Evolutionary conservation across 1,140 invertebrate species (phyloP).

Genomic region (Colletes latitarsis): DNA sequence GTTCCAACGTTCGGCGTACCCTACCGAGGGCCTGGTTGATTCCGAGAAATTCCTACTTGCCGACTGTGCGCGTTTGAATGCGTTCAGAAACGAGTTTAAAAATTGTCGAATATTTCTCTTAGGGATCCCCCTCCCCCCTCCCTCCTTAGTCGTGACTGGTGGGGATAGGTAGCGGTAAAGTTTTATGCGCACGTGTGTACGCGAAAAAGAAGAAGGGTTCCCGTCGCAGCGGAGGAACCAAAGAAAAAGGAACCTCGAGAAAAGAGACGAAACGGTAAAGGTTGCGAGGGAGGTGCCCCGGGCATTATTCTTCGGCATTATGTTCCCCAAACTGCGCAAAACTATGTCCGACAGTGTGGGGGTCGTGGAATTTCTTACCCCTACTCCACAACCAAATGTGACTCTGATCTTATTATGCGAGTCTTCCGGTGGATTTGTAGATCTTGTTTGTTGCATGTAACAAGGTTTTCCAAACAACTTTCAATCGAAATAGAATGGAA

Average conservation of each 20-base stretch:
- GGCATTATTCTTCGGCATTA: conserved; percentile 54
- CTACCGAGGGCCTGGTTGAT: conserved; percentile 60
- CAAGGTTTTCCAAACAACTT: too few species aligned
- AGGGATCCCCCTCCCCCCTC: conserved; percentile 14
- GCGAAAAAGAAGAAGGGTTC: conserved; percentile 27
- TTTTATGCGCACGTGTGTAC: conserved; percentile 44
- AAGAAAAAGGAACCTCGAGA: conserved; percentile 23
- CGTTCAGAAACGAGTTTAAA: conserved; percentile 79
- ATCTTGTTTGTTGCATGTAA: too few species aligned
- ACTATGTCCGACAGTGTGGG: not conserved
- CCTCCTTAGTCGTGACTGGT: not conserved
- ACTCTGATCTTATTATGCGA: too few species aligned
- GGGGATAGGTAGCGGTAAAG: conserved; percentile 17
- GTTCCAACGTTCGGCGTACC: conserved; percentile 35
- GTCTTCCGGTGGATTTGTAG: too few species aligned
- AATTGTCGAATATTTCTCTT: conserved; percentile 78
- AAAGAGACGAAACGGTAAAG: conserved; percentile 46
- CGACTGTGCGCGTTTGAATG: conserved; percentile 71
- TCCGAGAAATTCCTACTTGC: conserved; percentile 75
- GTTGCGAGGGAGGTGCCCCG: conserved; percentile 40
- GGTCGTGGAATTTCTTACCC: too few species aligned
- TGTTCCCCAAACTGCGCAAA: conserved; percentile 17
- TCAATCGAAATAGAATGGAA: too few species aligned
- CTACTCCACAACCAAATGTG: too few species aligned
- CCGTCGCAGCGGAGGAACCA: not conserved